Percentiles rank a stretch among this genome's conserved stretches.
phyloP scores from a whole-genome alignment of 2,888 invertebrate genomes.

The Aspidapion aeneum region DNA sequence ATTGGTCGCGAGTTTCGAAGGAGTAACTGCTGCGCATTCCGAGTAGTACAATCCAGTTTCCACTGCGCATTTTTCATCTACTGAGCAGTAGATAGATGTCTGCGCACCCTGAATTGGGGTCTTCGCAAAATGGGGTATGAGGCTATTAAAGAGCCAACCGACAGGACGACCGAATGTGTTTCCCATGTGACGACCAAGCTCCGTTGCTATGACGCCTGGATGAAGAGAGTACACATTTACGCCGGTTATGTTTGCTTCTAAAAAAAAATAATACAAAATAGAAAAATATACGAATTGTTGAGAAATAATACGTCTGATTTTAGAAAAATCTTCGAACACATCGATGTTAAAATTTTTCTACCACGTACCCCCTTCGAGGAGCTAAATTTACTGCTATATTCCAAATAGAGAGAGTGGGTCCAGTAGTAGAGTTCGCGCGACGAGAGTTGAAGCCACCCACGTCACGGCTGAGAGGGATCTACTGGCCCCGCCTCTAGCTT shows the following conservation, averaged over 20 bases:
- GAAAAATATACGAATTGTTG: too few species aligned
- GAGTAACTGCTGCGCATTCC: not conserved
- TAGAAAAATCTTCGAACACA: too few species aligned
- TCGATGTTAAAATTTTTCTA: too few species aligned
- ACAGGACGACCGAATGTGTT: constrained; percentile 48
- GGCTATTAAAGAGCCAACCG: constrained; percentile 42
- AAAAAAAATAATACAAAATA: constrained; percentile 21
- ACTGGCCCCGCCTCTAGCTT: too few species aligned
- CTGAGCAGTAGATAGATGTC: constrained; percentile 66
- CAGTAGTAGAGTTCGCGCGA: too few species aligned
- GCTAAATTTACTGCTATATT: too few species aligned
- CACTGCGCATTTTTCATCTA: constrained; percentile 56
- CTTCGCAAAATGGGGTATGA: constrained; percentile 30
- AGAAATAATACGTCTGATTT: too few species aligned
- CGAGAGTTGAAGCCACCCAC: too few species aligned
- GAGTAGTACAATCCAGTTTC: not conserved
- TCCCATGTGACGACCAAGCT: constrained; percentile 65
- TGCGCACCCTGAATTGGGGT: constrained; percentile 59
- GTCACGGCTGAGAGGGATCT: too few species aligned
- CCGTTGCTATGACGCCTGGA: constrained; percentile 73
- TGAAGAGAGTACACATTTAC: constrained; percentile 69
- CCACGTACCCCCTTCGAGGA: too few species aligned
- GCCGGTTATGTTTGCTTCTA: constrained; percentile 44
- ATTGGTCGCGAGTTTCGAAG: not conserved
- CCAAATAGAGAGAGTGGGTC: too few species aligned